These are phyloP conservation scores for Saccostrea echinata DNA, from an alignment of 1,140 invertebrate genomes.

Conservation along the genomic window DNA sequence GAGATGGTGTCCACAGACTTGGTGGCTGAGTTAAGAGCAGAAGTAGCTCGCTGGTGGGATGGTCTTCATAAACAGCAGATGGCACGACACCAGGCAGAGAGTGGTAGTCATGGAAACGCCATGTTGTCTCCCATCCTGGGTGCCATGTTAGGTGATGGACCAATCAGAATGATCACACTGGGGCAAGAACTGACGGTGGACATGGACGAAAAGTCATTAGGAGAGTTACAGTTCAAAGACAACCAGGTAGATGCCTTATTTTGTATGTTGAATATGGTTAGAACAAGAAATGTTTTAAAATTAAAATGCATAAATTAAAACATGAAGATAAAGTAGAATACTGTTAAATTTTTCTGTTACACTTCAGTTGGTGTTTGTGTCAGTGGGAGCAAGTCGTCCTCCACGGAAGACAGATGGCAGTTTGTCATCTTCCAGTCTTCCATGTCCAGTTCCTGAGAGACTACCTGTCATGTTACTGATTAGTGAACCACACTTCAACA, in stretches of 20 bases:
- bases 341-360: not conserved
- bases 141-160: constrained; percentile 86
- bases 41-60: constrained; percentile 96
- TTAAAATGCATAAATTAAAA: no score
- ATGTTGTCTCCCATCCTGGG: constrained; percentile 78
- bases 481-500: constrained; percentile 92
- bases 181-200: constrained; percentile 96
- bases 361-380: constrained; percentile 91
- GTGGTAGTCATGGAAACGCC: constrained; percentile 62
- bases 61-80: constrained; percentile 80
- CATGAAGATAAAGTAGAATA: no score
- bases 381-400: constrained; percentile 89
- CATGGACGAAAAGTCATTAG: constrained; percentile 93
- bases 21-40: constrained; percentile 93
- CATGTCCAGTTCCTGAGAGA: constrained; percentile 88
- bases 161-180: constrained; percentile 94
- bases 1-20: constrained; percentile 89
- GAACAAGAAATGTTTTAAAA: no score
- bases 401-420: constrained; percentile 83
- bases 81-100: constrained; percentile 66
- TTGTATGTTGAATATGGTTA: not conserved
- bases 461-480: constrained; percentile 92
- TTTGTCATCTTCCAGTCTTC: constrained; percentile 74
- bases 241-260: constrained; percentile 78
- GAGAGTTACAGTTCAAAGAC: constrained; percentile 95